A percentile compares a stretch with the other conserved stretches of the same genome.
phyloP scores from a whole-genome alignment of 2,113 vertebrate species.

The Ptilonorhynchus violaceus region DNA sequence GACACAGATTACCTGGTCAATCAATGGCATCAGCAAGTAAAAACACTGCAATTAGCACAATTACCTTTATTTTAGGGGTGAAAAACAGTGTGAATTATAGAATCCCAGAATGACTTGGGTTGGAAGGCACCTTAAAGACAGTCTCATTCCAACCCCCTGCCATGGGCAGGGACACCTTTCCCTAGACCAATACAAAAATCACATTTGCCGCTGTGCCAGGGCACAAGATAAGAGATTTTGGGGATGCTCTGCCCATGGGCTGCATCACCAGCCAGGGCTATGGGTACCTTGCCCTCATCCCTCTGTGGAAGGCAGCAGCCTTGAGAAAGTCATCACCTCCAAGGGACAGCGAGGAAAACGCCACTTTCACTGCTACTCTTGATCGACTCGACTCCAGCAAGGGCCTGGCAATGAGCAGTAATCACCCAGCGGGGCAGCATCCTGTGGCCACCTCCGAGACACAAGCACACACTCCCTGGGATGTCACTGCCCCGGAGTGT shows the following conservation, averaged over 20 bases:
- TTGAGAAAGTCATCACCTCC: background rate
- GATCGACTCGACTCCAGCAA: background rate
- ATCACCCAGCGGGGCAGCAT: background rate
- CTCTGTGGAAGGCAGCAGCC: fast-evolving
- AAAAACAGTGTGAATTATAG: fast-evolving
- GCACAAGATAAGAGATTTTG: background rate
- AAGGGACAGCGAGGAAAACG: background rate
- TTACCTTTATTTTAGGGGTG: background rate
- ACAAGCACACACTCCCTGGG: fast-evolving
- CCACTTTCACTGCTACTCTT: background rate
- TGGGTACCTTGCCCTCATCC: background rate
- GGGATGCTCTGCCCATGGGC: background rate
- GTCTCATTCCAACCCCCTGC: background rate
- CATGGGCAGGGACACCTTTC: background rate
- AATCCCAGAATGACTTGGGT: background rate
- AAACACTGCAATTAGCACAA: background rate
- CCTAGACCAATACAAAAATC: background rate
- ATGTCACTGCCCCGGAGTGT: fast-evolving
- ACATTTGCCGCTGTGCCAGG: background rate
- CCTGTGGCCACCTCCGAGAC: background rate
- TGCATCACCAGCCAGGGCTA: background rate
- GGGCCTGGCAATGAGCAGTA: background rate
- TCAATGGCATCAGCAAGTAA: background rate
- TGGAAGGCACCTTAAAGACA: background rate
- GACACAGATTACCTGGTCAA: background rate